Conservation (phyloP, 1,140 invertebrate genomes). For the Leptestheria dahalacensis region DNA sequence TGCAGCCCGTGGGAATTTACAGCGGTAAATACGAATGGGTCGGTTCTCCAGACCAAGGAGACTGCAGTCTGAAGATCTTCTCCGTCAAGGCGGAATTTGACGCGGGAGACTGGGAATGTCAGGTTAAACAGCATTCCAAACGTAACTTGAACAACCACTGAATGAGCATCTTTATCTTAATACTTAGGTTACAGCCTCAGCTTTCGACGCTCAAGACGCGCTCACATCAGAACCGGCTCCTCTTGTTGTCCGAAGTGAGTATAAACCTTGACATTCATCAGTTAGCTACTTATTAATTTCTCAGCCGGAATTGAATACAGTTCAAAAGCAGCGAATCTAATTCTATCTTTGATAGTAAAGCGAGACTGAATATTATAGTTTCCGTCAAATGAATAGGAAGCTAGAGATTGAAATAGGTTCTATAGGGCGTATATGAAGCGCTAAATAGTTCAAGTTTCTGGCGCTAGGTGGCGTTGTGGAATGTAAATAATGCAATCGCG, state of each 20-base stretch:
- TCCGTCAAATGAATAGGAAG: too few relatives aligned
- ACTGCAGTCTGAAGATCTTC: slow-evolving; percentile 71
- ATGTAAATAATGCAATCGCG: too few relatives aligned
- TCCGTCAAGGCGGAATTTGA: slow-evolving; percentile 68
- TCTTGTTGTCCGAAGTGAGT: slow-evolving; percentile 70
- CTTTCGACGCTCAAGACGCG: slow-evolving; percentile 59
- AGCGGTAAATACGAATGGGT: slow-evolving; percentile 78
- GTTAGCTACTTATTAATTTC: too few relatives aligned
- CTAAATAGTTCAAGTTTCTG: too few relatives aligned
- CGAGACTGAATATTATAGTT: too few relatives aligned
- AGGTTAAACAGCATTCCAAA: slow-evolving; percentile 25
- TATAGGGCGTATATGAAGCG: too few relatives aligned
- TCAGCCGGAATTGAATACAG: too few relatives aligned
- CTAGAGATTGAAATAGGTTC: too few relatives aligned
- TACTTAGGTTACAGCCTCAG: slow-evolving; percentile 55
- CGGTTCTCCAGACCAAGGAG: slow-evolving; percentile 41
- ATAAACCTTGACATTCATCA: too few relatives aligned
- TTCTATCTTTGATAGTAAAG: too few relatives aligned
- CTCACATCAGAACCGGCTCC: slow-evolving; percentile 64
- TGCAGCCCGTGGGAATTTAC: slow-evolving; percentile 67
- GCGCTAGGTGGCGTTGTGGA: too few relatives aligned
- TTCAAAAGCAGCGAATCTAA: too few relatives aligned
- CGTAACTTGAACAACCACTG: background rate
- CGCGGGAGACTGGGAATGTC: slow-evolving; percentile 82
- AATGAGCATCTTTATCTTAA: slow-evolving; percentile 21